Evolutionary conservation across 2,797 vertebrate genomes (phyloP), one percentile per base, ranked within the genome.

Genomic region (Coregonus sp.): DNA sequence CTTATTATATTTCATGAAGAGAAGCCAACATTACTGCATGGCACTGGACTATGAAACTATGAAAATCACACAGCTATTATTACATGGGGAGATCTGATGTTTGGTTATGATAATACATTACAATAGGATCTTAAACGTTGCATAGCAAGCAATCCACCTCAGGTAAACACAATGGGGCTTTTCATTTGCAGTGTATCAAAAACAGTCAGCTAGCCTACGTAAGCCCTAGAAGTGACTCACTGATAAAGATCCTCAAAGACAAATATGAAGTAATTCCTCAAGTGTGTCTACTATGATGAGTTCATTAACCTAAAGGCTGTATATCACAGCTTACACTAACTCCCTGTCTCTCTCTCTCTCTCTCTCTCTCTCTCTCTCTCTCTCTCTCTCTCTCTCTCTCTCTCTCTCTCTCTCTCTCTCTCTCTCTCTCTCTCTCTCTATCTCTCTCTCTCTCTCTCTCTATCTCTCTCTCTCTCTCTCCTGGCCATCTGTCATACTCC

Each of bases 61-160:
- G 59, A 63, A 35, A 89, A 87, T 80, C 83, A 79, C 80, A 86
- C 3, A 51, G 82, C 80, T 85, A 80, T 86, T 85, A 74, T 82
- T 86, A 82, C 85, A 88, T 84, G 77, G 77, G 54, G 72, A 85
- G 77, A 83, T 85, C 74, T 81, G 82, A 86, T 79, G 75, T 79
- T 78, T 76, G 78, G 74, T 77, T 75, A 50, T 52, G 84, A 80
- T 86, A 75, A 77, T 79, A 75, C 67, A 76, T 18, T 69, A 70
- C 35, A 37, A n/a, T 52, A 33, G 56, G 63, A 51, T 84, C 56
- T 84, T 47, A 77, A 68, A 80, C 76, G 72, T 75, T 51, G 74
- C 80, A n/a, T 76, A 65, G 73, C 31, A n/a, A 5, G 80, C 71
- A 70, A n/a, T 37, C 75, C 52, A 52, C 78, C 75, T 71, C 29